phyloP scores from a whole-genome alignment of 2,888 invertebrate species.

The Branchellion lobata region DNA sequence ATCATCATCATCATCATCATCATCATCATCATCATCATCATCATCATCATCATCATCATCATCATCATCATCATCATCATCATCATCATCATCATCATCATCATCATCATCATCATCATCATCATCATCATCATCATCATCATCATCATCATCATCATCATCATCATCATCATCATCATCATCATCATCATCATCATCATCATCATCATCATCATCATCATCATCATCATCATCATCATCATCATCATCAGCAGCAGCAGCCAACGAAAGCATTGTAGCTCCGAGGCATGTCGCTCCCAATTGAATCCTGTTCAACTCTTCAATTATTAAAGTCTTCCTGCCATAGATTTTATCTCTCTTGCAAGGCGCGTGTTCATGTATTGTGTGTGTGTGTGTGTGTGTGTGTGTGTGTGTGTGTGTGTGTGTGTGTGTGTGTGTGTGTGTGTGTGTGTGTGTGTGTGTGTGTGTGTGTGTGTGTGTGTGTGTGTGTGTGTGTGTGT shows the following conservation, averaged over 20 bases:
- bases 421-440: not conserved
- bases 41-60: conserved; percentile 18
- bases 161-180: conserved; percentile 30
- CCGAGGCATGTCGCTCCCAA: not conserved
- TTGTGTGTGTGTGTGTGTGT: conserved; percentile 21
- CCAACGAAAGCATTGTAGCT: too few species aligned
- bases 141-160: not conserved
- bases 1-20: not conserved
- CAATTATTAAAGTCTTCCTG: conserved; percentile 11
- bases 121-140: not conserved
- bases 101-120: not conserved
- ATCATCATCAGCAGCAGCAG: not conserved
- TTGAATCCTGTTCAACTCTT: not conserved
- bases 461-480: not conserved
- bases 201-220: conserved; percentile 23
- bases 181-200: conserved; percentile 35
- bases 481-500: not conserved
- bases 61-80: conserved; percentile 31
- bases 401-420: not conserved
- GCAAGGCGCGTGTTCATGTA: not conserved
- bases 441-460: not conserved
- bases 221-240: not conserved
- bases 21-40: not conserved
- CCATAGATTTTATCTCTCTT: not conserved
- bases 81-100: conserved; percentile 27